Evolutionary conservation across 2,797 vertebrate species (phyloP).

Genomic region (Ctenosaura bakeri): DNA sequence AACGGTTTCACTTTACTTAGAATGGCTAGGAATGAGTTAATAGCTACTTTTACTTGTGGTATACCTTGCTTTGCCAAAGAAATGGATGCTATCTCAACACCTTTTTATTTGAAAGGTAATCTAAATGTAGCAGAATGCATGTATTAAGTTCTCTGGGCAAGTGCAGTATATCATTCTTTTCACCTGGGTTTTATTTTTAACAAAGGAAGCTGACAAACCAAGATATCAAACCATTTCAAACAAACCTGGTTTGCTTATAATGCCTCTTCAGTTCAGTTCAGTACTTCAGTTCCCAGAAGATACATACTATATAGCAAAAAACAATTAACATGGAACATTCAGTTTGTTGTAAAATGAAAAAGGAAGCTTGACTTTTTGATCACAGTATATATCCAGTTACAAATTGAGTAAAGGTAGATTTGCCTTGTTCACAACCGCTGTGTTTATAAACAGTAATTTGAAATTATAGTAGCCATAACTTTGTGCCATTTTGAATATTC

Average conservation of each 20-base stretch:
- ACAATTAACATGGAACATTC: not conserved
- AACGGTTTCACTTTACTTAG: slow-evolving; percentile 21
- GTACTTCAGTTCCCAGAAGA: not conserved
- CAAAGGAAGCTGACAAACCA: not conserved
- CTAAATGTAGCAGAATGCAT: not conserved
- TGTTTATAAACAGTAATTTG: not conserved
- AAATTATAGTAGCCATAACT: not conserved
- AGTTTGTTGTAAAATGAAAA: not conserved
- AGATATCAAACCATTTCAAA: not conserved
- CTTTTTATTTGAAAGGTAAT: not conserved
- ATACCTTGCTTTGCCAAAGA: slow-evolving; percentile 15
- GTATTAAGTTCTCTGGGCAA: not conserved
- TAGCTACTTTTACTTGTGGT: not conserved
- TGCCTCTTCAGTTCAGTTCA: not conserved
- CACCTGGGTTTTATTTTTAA: not conserved
- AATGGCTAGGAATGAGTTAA: not conserved
- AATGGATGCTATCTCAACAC: too few relatives aligned
- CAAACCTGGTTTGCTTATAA: not conserved
- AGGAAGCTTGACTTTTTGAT: not conserved
- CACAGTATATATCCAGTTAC: not conserved
- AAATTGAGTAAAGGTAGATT: not conserved
- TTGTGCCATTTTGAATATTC: slow-evolving; percentile 8
- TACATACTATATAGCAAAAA: not conserved
- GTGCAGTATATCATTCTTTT: not conserved
- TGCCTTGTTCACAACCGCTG: not conserved